Base-by-base conservation (phyloP, 2,797 vertebrate species). In the Peromyscus melanophrys region DNA sequence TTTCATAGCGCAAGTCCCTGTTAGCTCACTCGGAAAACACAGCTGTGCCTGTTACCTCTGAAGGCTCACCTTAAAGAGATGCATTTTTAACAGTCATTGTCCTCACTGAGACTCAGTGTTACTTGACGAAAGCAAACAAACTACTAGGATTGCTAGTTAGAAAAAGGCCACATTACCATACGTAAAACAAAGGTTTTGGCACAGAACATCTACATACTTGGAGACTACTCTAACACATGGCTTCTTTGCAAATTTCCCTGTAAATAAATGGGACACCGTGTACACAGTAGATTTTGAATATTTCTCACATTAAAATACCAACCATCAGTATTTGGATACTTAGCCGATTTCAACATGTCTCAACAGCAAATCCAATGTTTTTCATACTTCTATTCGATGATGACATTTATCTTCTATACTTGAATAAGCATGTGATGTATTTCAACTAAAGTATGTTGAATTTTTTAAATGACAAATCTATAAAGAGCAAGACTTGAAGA, bases 91-190 rank as follows among this genome's bases (percentile, higher is more conserved):
- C 63, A 96, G 7, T 85, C 59, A 40, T 25, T 71, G 49, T 49
- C 29, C 52, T 57, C 93, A 84, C 4, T 71, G 37, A 3, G 61
- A 95, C 87, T 97, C 71, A 95, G 84, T 92, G 87, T 46, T 77
- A 89, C 59, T n/a, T 14, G 67, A 88, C 67, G 82, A 97, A 92
- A 2, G 85, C 59, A 87, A 96, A 96, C 55, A 75, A 89, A 29
- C 11, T 92, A 76, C 1, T 49, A 9, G 6, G 0, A 73, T 63
- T 96, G 0, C 69, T 95, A 34, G 49, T 63, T 76, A 46, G 43
- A 86, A 52, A 96, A 77, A 78, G 7, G 84, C 17, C 43, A 80
- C 13, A 71, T 94, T 91, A 80, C 2, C 65, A 82, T 65, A 93
- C 2, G 25, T 21, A 87, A 95, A 93, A 81, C 21, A 96, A 78